Percentiles rank a stretch among this genome's conserved stretches.
phyloP scores from a whole-genome alignment of 2,797 vertebrate genomes.

The Percopsis omiscomaycus region DNA sequence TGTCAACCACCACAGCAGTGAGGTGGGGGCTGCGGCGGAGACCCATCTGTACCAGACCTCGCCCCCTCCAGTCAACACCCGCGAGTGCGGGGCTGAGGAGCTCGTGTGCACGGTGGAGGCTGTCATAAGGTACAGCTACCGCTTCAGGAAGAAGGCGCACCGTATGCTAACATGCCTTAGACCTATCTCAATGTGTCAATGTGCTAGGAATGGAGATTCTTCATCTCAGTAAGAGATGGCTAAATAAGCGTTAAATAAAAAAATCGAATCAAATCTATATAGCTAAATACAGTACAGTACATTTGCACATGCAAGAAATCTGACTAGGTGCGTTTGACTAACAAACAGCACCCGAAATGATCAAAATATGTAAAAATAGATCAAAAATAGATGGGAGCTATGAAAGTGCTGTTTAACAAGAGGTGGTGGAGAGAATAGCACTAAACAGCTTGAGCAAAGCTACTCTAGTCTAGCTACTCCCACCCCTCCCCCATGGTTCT shows the following conservation, averaged over 20 bases:
- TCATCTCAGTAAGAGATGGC: too few relatives aligned
- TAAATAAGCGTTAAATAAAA: too few relatives aligned
- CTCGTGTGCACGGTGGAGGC: constrained; percentile 97
- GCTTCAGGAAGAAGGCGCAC: too few relatives aligned
- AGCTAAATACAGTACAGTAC: neutral
- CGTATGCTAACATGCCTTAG: too few relatives aligned
- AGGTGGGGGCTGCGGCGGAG: constrained; percentile 90
- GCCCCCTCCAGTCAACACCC: constrained; percentile 95
- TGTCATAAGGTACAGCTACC: constrained; percentile 86
- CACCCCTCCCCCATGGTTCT: neutral
- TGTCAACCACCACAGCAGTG: constrained; percentile 96
- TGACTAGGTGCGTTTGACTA: neutral
- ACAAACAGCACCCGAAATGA: too few relatives aligned
- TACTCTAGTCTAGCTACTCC: neutral
- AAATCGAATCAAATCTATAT: neutral
- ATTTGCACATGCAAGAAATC: neutral
- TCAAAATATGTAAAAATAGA: too few relatives aligned
- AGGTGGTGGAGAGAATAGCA: too few relatives aligned
- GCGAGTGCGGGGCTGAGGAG: constrained; percentile 96
- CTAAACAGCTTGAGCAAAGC: too few relatives aligned
- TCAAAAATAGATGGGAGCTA: too few relatives aligned
- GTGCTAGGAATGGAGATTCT: too few relatives aligned
- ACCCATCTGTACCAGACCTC: constrained; percentile 98
- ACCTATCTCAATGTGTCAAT: too few relatives aligned
- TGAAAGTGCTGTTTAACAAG: too few relatives aligned